Evolutionary conservation across 2,797 vertebrate genomes (phyloP).

Genomic region (Naso thynnoides): DNA sequence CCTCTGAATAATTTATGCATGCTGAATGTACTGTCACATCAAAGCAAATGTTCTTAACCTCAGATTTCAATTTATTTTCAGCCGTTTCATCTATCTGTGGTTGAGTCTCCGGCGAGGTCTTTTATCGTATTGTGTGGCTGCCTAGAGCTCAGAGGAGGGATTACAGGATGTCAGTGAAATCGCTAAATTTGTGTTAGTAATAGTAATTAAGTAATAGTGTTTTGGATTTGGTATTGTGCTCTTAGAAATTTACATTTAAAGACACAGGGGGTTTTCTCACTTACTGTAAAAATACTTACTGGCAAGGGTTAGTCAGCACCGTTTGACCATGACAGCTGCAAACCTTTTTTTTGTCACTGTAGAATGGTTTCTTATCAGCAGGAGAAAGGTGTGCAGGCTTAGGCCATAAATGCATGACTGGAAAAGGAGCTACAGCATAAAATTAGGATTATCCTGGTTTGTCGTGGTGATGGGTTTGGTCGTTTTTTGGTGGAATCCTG

Average conservation of each 20-base stretch:
- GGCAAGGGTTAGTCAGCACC: neutral
- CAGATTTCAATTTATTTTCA: slow-evolving; percentile 50
- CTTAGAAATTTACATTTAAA: neutral
- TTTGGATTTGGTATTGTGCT: slow-evolving; percentile 16
- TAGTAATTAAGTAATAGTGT: neutral
- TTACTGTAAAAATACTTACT: neutral
- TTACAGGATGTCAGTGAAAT: slow-evolving; percentile 7
- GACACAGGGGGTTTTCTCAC: neutral
- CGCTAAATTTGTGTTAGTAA: slow-evolving; percentile 1
- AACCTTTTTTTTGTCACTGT: neutral
- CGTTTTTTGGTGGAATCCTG: neutral
- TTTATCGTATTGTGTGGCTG: slow-evolving; percentile 50
- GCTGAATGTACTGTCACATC: slow-evolving; percentile 57
- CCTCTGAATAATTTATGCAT: slow-evolving; percentile 60
- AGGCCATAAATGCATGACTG: neutral
- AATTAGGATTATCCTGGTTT: neutral
- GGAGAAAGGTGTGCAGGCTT: slow-evolving; percentile 1
- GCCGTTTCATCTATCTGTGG: slow-evolving; percentile 42
- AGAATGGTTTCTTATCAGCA: neutral
- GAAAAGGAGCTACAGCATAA: neutral
- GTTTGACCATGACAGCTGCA: slow-evolving; percentile 23
- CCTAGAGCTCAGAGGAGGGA: slow-evolving; percentile 22
- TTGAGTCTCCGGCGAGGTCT: slow-evolving; percentile 33
- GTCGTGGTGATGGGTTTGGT: neutral
- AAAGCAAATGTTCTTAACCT: slow-evolving; percentile 46